These are phyloP conservation scores for Drosophila sulfurigaster DNA, from an alignment of 1,140 invertebrate species.

Conservation along the genomic window DNA sequence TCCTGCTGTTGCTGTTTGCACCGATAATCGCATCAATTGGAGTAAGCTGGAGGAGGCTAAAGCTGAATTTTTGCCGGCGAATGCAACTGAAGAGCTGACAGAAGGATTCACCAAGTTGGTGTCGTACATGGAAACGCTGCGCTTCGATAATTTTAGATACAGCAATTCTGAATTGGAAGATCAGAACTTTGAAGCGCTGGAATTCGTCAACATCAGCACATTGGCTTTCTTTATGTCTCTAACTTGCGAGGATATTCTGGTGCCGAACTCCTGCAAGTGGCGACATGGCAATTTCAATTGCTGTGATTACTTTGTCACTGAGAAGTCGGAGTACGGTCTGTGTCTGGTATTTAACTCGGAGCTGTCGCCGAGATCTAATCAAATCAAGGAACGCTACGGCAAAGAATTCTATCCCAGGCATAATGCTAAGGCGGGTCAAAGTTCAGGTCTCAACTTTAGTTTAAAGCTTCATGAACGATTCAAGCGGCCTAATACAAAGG, in stretches of 20 bases:
- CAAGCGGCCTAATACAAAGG: constrained; percentile 56
- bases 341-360: constrained; percentile 73
- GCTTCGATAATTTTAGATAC: constrained; percentile 54
- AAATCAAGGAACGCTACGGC: constrained; percentile 43
- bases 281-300: constrained; percentile 60
- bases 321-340: constrained; percentile 69
- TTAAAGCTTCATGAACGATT: constrained; percentile 49
- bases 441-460: constrained; percentile 64
- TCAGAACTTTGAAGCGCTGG: constrained; percentile 60
- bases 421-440: constrained; percentile 69
- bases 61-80: constrained; percentile 57
- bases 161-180: constrained; percentile 59
- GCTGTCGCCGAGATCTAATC: constrained; percentile 41
- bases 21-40: constrained; percentile 86
- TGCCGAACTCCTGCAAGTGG: constrained; percentile 55
- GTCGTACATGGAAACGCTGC: constrained; percentile 55
- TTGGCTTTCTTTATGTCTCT: constrained; percentile 49
- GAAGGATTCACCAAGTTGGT: constrained; percentile 54
- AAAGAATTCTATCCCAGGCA: constrained; percentile 61
- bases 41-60: constrained; percentile 68
- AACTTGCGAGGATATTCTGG: constrained; percentile 62
- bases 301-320: constrained; percentile 66
- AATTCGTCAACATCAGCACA: constrained; percentile 53
- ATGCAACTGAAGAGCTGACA: constrained; percentile 48
- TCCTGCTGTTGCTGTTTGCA: constrained; percentile 89